phyloP scores from a whole-genome alignment of 2,888 invertebrate species.

The Pegoplata infirma region DNA sequence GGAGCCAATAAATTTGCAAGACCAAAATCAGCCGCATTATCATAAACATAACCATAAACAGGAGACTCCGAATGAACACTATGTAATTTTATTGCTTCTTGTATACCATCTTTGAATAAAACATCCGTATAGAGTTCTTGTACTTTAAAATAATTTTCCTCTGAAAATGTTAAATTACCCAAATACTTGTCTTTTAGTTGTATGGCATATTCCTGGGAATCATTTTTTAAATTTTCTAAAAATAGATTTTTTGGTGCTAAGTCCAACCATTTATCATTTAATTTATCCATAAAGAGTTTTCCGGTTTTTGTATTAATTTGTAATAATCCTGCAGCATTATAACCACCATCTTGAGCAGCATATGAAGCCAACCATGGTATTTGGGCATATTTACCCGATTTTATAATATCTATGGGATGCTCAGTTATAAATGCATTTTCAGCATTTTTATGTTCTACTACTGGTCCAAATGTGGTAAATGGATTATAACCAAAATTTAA shows the following conservation, averaged over 20 bases:
- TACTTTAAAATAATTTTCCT: slow-evolving; percentile 76
- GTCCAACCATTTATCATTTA: slow-evolving; percentile 79
- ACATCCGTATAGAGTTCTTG: slow-evolving; percentile 83
- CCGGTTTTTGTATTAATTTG: slow-evolving; percentile 68
- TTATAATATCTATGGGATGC: slow-evolving; percentile 82
- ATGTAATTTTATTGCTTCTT: slow-evolving; percentile 82
- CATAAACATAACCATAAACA: slow-evolving; percentile 83
- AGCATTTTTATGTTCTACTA: slow-evolving; percentile 80
- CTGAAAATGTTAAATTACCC: slow-evolving; percentile 73
- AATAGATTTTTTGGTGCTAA: slow-evolving; percentile 82
- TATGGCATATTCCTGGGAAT: slow-evolving; percentile 66
- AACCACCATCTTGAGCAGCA: slow-evolving; percentile 86
- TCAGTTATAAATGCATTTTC: slow-evolving; percentile 82
- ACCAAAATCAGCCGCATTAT: slow-evolving; percentile 81
- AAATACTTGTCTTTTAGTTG: slow-evolving; percentile 64
- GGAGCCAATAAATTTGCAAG: slow-evolving; percentile 80
- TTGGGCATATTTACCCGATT: slow-evolving; percentile 81
- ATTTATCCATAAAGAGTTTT: slow-evolving; percentile 79
- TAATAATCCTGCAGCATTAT: slow-evolving; percentile 80
- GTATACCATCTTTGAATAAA: slow-evolving; percentile 81
- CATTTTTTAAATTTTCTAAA: slow-evolving; percentile 80
- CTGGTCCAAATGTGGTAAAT: slow-evolving; percentile 86
- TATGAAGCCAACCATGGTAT: slow-evolving; percentile 85
- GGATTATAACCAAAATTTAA: slow-evolving; percentile 82
- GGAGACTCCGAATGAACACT: slow-evolving; percentile 80